A percentile compares a stretch with the other conserved stretches of the same genome.
Evolutionary conservation across 2,888 invertebrate genomes (phyloP).

Genomic region (Cataglyphis livida): DNA sequence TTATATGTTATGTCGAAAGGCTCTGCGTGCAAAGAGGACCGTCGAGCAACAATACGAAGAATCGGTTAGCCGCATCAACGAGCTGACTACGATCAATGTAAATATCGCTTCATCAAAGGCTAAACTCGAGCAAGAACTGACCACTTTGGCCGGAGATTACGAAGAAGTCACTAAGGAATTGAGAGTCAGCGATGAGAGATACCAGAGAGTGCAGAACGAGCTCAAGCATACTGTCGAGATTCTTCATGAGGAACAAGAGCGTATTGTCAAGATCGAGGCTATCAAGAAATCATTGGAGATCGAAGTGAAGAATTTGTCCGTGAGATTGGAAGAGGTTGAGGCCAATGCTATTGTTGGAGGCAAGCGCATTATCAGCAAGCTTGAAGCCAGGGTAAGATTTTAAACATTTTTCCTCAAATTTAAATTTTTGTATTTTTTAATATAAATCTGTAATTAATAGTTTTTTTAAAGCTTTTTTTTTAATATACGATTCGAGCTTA

Average conservation of each 20-base stretch:
- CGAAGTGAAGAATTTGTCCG: constrained; percentile 97
- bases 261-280: constrained; percentile 98
- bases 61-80: constrained; percentile 95
- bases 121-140: constrained; percentile 97
- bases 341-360: constrained; percentile 98
- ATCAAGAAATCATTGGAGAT: constrained; percentile 99
- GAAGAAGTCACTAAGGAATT: constrained; percentile 99
- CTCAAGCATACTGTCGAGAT: constrained; percentile 97
- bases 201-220: constrained; percentile 96
- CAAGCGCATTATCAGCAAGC: constrained; percentile 98
- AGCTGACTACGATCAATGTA: constrained; percentile 97
- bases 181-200: constrained; percentile 97
- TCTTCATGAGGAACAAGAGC: constrained; percentile 98
- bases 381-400: constrained; percentile 92
- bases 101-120: constrained; percentile 97
- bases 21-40: constrained; percentile 96
- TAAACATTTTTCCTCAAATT: background rate
- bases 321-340: constrained; percentile 98
- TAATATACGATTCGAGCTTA: background rate
- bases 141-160: constrained; percentile 96
- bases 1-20: constrained; percentile 86
- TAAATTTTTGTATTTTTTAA: background rate
- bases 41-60: constrained; percentile 97
- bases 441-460: background rate
- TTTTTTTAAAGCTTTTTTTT: background rate